Evolutionary conservation across 1,140 invertebrate genomes (phyloP), one percentile per base, ranked within the genome.

Genomic region (Monochamus saltuarius): DNA sequence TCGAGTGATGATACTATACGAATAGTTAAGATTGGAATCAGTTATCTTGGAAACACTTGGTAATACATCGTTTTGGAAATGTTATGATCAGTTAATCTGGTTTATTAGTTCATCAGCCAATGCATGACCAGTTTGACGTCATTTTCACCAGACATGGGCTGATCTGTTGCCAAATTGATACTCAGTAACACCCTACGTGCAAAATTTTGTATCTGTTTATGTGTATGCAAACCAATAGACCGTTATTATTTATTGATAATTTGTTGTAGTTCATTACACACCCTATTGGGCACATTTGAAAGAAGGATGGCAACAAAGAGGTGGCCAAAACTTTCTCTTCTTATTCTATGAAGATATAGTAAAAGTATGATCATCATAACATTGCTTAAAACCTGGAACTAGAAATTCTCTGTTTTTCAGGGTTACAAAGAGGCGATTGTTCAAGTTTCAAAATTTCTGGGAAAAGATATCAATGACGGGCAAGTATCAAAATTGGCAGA

Each of bases 291-390:
- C 84, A 59, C 90, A 93, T 68, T 65, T 92, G 0, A 84, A 87
- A 68, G 89, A 92, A 79, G 88, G 86, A 0, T 90, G 87, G 84
- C 67, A 81, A 1, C 70, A 78, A 16, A 78, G 84, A 64, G 58
- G 89, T 61, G 78, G 89, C 67, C 77, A 83, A 6, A 91, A 91
- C 73, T 71, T 92, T 43, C 70, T 91, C 0, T 91, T 91, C 69
- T 70, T 92, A 17, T 90, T 90, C 70, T 94, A 92, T 70, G 91
- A 94, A 77, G 87, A 92, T 63, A 85, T 93, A 59, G 68, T 56
- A 17, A 71, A 71, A 64, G 70, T 69, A 70, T 13, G 49, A 67
- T 49, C 10, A 50, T 38, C 37, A 9, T 38, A n/a, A n/a, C n/a
- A n/a, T n/a, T n/a, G n/a, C n/a, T n/a, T n/a, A n/a, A n/a, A n/a